These are phyloP conservation scores for Koerneria pararmatus DNA, from an alignment of 2,888 invertebrate species.

Conservation along the genomic window DNA sequence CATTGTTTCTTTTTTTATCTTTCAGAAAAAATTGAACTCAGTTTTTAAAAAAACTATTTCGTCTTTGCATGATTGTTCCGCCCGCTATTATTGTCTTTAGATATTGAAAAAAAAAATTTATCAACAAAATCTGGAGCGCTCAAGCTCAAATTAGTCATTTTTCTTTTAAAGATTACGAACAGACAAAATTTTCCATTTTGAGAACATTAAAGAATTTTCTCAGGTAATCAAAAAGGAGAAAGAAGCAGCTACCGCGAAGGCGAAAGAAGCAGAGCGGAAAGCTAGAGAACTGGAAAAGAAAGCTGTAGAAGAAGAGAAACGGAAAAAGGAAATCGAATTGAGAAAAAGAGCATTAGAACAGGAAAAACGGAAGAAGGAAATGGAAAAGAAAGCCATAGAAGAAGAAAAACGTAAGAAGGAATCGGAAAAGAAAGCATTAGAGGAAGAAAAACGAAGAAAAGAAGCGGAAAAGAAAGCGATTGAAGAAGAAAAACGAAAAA, in stretches of 20 bases:
- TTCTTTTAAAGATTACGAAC: neutral
- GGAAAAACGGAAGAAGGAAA: conserved; percentile 12
- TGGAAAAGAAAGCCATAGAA: neutral
- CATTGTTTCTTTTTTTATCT: too few species aligned
- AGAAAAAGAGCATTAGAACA: too few species aligned
- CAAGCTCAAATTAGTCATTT: too few species aligned
- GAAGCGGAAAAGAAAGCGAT: conserved; percentile 1
- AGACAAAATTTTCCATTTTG: neutral
- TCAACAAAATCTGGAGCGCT: too few species aligned
- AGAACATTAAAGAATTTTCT: neutral
- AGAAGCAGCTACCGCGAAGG: neutral
- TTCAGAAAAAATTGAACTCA: too few species aligned
- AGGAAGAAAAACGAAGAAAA: too few species aligned
- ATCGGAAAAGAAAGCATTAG: neutral
- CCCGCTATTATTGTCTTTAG: too few species aligned
- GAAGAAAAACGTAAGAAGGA: conserved; percentile 13
- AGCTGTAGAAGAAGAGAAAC: conserved; percentile 16
- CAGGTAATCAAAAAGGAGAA: conserved; percentile 20
- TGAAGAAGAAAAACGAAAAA: conserved; percentile 3
- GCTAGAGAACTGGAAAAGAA: conserved; percentile 22
- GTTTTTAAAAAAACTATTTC: too few species aligned
- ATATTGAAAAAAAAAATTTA: too few species aligned
- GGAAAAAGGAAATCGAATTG: conserved; percentile 17
- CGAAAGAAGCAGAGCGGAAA: conserved; percentile 18
- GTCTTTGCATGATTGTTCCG: too few species aligned